Percentiles rank a stretch among this genome's conserved stretches.
Conservation (phyloP, 1,140 invertebrate species). For the Rhynchophorus ferrugineus region DNA sequence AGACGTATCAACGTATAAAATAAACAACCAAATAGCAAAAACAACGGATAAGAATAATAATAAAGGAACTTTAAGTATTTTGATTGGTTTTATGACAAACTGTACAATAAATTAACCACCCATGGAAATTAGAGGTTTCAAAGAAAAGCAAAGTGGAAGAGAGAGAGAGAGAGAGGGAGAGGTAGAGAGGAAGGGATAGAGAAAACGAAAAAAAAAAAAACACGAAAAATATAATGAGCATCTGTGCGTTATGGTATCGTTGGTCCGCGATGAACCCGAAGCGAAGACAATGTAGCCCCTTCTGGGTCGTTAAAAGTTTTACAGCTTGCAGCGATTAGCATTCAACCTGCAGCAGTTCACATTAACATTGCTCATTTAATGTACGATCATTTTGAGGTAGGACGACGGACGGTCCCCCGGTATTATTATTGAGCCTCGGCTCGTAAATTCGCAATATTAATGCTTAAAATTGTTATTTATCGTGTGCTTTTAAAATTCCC, state of each 20-base stretch:
- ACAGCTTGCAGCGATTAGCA: slow-evolving; percentile 12
- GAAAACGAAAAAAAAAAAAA: no score
- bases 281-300: slow-evolving; percentile 19
- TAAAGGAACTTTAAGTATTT: no score
- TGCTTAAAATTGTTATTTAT: slow-evolving; percentile 28
- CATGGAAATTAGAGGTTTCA: no score
- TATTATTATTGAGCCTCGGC: slow-evolving; percentile 27
- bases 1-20: no score
- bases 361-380: slow-evolving; percentile 19
- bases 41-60: no score
- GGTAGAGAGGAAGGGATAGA: no score
- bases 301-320: slow-evolving; percentile 18
- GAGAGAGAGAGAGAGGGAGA: no score
- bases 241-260: not conserved
- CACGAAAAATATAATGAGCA: no score
- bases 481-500: slow-evolving; percentile 23
- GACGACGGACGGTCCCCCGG: slow-evolving; percentile 24
- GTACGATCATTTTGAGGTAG: slow-evolving; percentile 23
- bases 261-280: not conserved
- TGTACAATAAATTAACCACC: no score
- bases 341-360: slow-evolving; percentile 6
- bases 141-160: no score
- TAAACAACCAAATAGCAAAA: no score
- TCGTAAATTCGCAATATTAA: slow-evolving; percentile 30
- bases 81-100: no score